Percentiles rank a stretch among this genome's conserved stretches.
Evolutionary conservation across 2,113 vertebrate species (phyloP).

Genomic region (Cephalophus harveyi): DNA sequence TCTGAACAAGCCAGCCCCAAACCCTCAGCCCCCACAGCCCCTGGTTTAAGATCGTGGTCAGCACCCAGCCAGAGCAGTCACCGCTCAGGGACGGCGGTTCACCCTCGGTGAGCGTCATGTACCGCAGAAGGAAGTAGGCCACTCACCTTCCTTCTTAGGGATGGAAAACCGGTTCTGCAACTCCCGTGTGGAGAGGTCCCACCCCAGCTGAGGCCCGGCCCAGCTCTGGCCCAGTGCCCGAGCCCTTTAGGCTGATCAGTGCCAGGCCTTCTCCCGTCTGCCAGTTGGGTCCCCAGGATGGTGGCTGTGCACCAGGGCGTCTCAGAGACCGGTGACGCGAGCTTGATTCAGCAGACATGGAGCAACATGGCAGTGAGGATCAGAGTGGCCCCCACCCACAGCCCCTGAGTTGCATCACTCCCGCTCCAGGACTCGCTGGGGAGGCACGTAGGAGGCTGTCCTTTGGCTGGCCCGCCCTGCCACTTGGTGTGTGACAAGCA

Average conservation of each 20-base stretch:
- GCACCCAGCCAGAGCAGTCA: background rate
- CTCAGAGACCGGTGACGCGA: background rate
- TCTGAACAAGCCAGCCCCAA: background rate
- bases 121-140: background rate
- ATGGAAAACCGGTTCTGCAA: background rate
- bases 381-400: background rate
- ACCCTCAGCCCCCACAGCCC: background rate
- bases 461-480: background rate
- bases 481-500: background rate
- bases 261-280: background rate
- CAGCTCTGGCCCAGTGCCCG: background rate
- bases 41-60: background rate
- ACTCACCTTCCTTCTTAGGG: background rate
- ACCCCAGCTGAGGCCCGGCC: background rate
- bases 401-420: background rate
- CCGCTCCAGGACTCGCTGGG: background rate
- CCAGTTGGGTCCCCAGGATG: background rate
- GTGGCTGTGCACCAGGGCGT: background rate
- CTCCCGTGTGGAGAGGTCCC: background rate
- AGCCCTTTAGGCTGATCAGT: background rate
- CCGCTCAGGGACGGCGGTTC: background rate
- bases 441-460: background rate
- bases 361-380: background rate
- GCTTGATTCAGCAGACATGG: background rate
- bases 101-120: fast-evolving